A percentile compares a stretch with the other conserved stretches of the same genome.
phyloP scores from a whole-genome alignment of 2,888 invertebrate genomes.

The Coenonympha arcania region DNA sequence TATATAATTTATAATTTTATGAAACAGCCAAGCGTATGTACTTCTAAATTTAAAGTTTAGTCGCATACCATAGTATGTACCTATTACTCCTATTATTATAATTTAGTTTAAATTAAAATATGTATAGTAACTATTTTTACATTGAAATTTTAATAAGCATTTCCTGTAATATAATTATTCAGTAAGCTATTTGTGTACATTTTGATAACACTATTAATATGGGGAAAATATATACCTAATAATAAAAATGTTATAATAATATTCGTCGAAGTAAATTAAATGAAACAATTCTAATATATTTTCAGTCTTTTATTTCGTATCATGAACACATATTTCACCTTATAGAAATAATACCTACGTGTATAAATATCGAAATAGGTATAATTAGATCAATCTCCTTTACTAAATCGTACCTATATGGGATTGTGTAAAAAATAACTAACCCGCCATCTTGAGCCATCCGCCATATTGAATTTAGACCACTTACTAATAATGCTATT shows the following conservation, averaged over 20 bases:
- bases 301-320: constrained; percentile 59
- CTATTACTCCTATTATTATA: constrained; percentile 39
- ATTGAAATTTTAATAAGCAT: constrained; percentile 56
- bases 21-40: constrained; percentile 32
- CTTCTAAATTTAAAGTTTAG: constrained; percentile 34
- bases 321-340: constrained; percentile 10
- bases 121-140: constrained; percentile 65
- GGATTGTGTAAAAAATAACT: no score
- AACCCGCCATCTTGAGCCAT: no score
- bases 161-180: no score
- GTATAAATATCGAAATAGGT: no score
- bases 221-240: constrained; percentile 44
- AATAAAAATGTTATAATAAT: constrained; percentile 47
- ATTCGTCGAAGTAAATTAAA: constrained; percentile 63
- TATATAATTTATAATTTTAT: constrained; percentile 30
- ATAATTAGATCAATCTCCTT: no score
- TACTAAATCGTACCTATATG: no score
- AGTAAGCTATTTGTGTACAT: constrained; percentile 67
- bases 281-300: constrained; percentile 47
- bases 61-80: constrained; percentile 44
- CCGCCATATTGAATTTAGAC: no score
- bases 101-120: constrained; percentile 33
- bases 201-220: constrained; percentile 56
- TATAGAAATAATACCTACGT: constrained; percentile 8
- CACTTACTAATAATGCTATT: no score